These are phyloP conservation scores for Chrysemys picta DNA, from an alignment of 2,113 vertebrate species.

Conservation along the genomic window DNA sequence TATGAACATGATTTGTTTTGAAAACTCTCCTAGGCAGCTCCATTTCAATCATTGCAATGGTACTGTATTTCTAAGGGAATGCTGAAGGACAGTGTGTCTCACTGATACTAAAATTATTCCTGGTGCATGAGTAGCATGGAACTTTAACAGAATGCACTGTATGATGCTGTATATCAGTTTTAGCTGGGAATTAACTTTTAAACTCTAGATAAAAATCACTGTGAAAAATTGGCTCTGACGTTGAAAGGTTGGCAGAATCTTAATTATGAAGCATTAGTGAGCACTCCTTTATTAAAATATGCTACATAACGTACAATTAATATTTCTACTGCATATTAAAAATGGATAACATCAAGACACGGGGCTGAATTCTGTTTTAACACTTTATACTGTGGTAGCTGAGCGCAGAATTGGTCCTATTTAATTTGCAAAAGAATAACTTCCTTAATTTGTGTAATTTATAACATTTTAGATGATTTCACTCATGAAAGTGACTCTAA, in stretches of 20 bases:
- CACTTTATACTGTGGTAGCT: background rate
- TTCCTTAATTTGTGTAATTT: background rate
- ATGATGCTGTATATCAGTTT: background rate
- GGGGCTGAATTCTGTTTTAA: background rate
- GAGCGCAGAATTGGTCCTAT: background rate
- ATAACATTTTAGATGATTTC: background rate
- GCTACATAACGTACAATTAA: background rate
- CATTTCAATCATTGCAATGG: background rate
- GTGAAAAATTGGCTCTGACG: background rate
- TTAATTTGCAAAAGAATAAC: background rate
- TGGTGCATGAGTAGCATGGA: background rate
- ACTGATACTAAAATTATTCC: background rate
- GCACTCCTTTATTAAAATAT: background rate
- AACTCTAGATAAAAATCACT: background rate
- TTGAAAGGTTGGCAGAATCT: background rate
- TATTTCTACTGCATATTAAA: background rate
- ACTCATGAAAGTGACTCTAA: background rate
- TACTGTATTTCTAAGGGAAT: background rate
- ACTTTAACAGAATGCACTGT: background rate
- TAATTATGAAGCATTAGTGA: background rate
- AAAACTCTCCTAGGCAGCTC: background rate
- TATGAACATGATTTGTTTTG: background rate
- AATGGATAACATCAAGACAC: background rate
- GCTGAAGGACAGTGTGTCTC: background rate
- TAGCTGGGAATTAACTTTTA: background rate